phyloP scores from a whole-genome alignment of 2,888 invertebrate species.

The Homarus gammarus region DNA sequence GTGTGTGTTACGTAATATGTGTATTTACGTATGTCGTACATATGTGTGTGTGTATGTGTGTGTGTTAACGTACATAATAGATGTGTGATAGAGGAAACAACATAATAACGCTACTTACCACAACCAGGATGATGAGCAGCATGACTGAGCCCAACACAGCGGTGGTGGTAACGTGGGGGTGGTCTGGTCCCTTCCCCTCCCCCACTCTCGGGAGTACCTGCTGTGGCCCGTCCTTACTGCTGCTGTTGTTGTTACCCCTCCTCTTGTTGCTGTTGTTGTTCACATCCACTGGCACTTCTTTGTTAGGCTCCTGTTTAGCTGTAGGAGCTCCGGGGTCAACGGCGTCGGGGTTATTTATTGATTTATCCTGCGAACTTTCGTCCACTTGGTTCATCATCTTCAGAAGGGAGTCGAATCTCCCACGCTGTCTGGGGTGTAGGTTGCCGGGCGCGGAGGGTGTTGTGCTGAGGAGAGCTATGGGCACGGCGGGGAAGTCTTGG shows the following conservation, averaged over 20 bases:
- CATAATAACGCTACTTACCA: slow-evolving; percentile 56
- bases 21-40: too few relatives aligned
- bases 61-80: background rate
- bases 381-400: slow-evolving; percentile 53
- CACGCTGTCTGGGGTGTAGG: background rate
- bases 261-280: background rate
- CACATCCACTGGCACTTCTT: background rate
- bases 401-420: slow-evolving; percentile 48
- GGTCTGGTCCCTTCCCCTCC: background rate
- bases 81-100: background rate
- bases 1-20: too few relatives aligned
- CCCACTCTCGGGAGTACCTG: background rate
- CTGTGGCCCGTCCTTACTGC: slow-evolving; percentile 2
- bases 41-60: too few relatives aligned
- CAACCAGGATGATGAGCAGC: slow-evolving; percentile 68
- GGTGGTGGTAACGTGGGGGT: slow-evolving; percentile 58
- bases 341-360: background rate
- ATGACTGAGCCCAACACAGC: slow-evolving; percentile 70
- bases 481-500: slow-evolving; percentile 27
- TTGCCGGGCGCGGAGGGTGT: background rate
- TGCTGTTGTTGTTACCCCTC: background rate
- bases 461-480: background rate
- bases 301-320: background rate
- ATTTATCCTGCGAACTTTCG: background rate
- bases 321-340: background rate